phyloP scores from a whole-genome alignment of 2,113 vertebrate species.

The Pionites leucogaster region DNA sequence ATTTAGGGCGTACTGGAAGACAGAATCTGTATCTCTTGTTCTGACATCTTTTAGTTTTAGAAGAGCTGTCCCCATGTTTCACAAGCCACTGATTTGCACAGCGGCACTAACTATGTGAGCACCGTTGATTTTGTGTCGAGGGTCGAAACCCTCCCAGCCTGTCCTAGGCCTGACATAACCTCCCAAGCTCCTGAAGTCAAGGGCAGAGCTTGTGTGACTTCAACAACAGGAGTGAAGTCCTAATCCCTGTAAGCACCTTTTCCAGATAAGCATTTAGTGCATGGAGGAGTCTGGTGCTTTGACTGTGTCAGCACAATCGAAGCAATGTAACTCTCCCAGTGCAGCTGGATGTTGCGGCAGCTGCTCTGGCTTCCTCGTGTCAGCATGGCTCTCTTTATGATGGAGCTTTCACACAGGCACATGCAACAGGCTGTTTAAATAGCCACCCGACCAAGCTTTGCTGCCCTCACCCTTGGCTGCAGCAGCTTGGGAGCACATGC shows the following conservation, averaged over 20 bases:
- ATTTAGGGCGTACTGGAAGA: not conserved
- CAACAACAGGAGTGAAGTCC: not conserved
- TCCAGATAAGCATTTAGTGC: not conserved
- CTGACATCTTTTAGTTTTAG: not conserved
- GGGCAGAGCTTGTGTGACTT: not conserved
- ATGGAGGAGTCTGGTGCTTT: not conserved
- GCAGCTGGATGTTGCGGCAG: fast-evolving
- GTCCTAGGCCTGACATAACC: fast-evolving
- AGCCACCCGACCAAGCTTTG: not conserved
- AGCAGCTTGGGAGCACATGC: not conserved
- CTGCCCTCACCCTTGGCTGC: not conserved
- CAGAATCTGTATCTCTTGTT: fast-evolving
- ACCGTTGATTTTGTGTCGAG: not conserved
- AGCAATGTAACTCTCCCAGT: not conserved
- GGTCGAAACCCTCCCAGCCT: not conserved
- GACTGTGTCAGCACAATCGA: not conserved
- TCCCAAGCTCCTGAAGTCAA: not conserved
- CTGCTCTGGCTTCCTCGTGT: fast-evolving
- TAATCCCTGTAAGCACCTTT: constrained; percentile 44
- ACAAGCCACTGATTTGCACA: not conserved
- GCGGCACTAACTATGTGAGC: not conserved
- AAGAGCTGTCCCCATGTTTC: not conserved
- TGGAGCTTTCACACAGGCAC: not conserved
- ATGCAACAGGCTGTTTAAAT: not conserved
- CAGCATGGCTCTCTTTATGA: fast-evolving